Evolutionary conservation across 2,888 invertebrate genomes (phyloP), one percentile per base, ranked within the genome.

Genomic region (Harpalus rufipes): DNA sequence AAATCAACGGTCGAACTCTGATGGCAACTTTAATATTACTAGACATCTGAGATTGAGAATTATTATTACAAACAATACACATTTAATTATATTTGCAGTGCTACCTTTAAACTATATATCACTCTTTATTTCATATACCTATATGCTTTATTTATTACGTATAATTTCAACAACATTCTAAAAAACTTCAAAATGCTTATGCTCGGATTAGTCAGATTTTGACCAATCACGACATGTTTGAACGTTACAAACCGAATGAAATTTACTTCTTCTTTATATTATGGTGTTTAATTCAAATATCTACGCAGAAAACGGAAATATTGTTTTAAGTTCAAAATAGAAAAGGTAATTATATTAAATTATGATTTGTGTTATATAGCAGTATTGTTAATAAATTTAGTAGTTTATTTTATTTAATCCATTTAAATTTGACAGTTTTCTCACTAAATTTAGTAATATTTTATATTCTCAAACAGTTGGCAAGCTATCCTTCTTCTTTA

Each of bases 1-100:
- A 90, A 87, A 95, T 94, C 8, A 95, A 89, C 21, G 95, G 95
- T 68, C 96, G 93, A 86, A 95, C 93, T 92, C 95, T 95, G 86
- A 96, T 94, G 85, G 95, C 95, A 81, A 96, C 96, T 92, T 95
- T 94, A 79, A 96, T 95, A 89, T 94, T 95, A 7, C 87, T 85
- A 63, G 86, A 86, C 88, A 88, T 88, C 61, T 80, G 0, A 68
- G 14, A 68, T 32, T 32, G 21, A 4, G 8, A 63, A 63, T 51
- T 18, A 10, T 21, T 21, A 63, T 25, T 0, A 16, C 8, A 61
- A 16, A 21, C 18, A 63, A 10, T 63, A 21, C 18, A 18, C 21
- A 25, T 7, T 18, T 21, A 63, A 63, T 63, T 51, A 51, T 51
- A 8, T 21, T 25, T 16, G 59, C 7, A 18, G 12, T 7, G 7